Conservation (phyloP, 2,113 vertebrate species). For the Pelecanoides urinatrix region DNA sequence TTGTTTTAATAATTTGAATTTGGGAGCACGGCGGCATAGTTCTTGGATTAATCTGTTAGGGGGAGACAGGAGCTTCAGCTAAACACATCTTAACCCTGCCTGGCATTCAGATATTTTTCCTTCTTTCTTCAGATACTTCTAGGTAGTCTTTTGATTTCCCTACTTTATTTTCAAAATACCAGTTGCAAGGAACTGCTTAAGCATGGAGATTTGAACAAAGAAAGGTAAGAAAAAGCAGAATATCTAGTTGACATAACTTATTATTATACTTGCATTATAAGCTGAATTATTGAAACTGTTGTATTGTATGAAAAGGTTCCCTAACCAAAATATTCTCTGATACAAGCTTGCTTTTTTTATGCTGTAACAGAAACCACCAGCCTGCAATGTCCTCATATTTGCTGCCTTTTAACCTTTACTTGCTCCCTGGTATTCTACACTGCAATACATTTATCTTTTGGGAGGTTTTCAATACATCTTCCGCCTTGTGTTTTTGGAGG, state of each 20-base stretch:
- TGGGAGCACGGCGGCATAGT: background rate
- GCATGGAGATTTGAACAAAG: background rate
- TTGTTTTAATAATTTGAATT: background rate
- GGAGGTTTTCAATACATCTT: background rate
- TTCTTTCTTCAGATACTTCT: background rate
- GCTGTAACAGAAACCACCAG: background rate
- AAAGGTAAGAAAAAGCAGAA: background rate
- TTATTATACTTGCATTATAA: background rate
- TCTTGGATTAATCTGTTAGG: background rate
- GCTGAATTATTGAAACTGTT: background rate
- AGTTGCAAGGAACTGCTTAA: background rate
- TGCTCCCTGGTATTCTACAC: background rate
- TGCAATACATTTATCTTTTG: background rate
- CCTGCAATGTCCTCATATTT: background rate
- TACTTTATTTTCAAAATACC: background rate
- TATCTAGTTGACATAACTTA: background rate
- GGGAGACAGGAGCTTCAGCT: background rate
- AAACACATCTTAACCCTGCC: background rate
- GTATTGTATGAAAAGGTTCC: background rate
- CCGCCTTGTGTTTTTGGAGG: background rate
- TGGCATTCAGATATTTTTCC: background rate
- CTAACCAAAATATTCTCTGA: background rate
- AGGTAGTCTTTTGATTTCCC: background rate
- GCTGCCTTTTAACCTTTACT: background rate
- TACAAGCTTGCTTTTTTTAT: background rate